These are phyloP conservation scores for Myopa tessellatipennis DNA, from an alignment of 2,888 invertebrate genomes.

Conservation along the genomic window DNA sequence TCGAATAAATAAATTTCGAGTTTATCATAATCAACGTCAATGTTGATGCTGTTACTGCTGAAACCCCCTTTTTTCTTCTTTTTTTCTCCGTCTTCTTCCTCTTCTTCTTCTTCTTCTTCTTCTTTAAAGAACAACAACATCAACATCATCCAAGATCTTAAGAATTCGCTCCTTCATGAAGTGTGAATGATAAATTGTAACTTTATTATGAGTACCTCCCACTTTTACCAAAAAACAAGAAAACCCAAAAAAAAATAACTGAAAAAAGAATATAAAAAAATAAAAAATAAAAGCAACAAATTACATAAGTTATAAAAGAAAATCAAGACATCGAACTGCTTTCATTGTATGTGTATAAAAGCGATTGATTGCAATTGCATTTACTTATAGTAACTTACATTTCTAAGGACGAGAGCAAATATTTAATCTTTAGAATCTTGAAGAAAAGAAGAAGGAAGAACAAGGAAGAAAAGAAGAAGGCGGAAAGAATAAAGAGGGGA, in stretches of 20 bases:
- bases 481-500: too few species aligned
- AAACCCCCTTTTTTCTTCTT: background rate
- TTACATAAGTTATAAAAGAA: background rate
- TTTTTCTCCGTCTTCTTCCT: background rate
- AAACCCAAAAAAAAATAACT: background rate
- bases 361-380: too few species aligned
- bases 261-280: background rate
- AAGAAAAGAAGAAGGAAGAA: too few species aligned
- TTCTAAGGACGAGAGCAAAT: too few species aligned
- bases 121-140: constrained; percentile 1
- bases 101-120: background rate
- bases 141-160: constrained; percentile 26
- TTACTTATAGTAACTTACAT: too few species aligned
- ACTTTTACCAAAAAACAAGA: too few species aligned
- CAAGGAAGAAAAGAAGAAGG: too few species aligned
- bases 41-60: constrained; percentile 8
- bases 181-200: constrained; percentile 47
- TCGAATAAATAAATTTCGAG: constrained; percentile 25
- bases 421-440: too few species aligned
- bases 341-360: too few species aligned
- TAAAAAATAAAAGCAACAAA: too few species aligned
- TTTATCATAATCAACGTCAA: constrained; percentile 27
- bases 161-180: constrained; percentile 37
- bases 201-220: constrained; percentile 37
- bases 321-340: background rate